Percentiles rank a stretch among this genome's conserved stretches.
These are phyloP conservation scores for Poeciliopsis turrubarensis DNA, from an alignment of 2,113 vertebrate species.

Conservation along the genomic window DNA sequence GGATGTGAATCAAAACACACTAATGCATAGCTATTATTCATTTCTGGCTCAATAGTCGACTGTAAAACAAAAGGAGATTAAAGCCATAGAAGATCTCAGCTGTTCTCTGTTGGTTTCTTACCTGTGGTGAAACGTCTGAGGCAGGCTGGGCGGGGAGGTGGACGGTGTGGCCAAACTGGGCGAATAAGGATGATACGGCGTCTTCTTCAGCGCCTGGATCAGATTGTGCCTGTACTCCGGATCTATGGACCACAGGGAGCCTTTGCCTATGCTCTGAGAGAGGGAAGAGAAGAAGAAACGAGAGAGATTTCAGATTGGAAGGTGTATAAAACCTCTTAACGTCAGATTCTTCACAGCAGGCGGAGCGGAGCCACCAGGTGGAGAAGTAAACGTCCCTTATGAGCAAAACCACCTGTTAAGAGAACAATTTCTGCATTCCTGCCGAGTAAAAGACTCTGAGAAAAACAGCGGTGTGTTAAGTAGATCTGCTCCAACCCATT, in stretches of 20 bases:
- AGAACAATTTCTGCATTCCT: conserved; percentile 10
- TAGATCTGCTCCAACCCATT: not conserved
- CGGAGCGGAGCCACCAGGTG: conserved; percentile 29
- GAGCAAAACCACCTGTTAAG: conserved; percentile 41
- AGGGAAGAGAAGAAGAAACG: conserved; percentile 17
- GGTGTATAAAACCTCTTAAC: conserved; percentile 1
- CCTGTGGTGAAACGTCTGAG: conserved; percentile 94
- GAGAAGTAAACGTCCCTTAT: conserved; percentile 42
- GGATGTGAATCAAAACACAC: not conserved
- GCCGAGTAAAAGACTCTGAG: conserved; percentile 16
- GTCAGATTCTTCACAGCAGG: conserved; percentile 35
- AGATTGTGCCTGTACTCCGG: conserved; percentile 99
- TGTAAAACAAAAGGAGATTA: not conserved
- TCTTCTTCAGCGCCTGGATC: conserved; percentile 99
- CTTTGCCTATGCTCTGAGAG: conserved; percentile 97
- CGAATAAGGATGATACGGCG: conserved; percentile 95
- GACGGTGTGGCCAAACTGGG: conserved; percentile 88
- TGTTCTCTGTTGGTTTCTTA: conserved; percentile 66
- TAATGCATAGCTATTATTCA: not conserved
- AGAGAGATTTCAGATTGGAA: conserved; percentile 11
- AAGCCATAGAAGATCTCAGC: not conserved
- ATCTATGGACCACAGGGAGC: conserved; percentile 99
- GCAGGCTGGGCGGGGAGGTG: conserved; percentile 85
- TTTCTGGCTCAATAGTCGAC: not conserved
- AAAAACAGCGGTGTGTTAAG: conserved; percentile 14